Percentiles rank a stretch among this genome's conserved stretches.
Conservation (phyloP, 2,888 invertebrate species). For the Horisme vitalbata region DNA sequence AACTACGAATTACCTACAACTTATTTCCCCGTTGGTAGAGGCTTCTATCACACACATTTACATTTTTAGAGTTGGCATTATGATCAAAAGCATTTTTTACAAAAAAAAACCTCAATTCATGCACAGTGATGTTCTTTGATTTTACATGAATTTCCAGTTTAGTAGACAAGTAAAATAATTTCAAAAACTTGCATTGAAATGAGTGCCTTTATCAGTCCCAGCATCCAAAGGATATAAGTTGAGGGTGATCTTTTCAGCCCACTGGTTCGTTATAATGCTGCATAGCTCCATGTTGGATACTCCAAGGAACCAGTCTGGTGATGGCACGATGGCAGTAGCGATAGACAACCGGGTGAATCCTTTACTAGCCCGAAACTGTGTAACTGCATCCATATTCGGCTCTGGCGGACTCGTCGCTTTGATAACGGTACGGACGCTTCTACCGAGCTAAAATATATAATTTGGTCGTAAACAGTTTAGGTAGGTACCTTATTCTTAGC, state of each 20-base stretch:
- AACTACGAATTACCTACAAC: too few relatives aligned
- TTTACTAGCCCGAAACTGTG: slow-evolving; percentile 62
- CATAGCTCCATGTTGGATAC: slow-evolving; percentile 95
- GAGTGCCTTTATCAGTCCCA: slow-evolving; percentile 95
- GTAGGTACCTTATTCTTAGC: too few relatives aligned
- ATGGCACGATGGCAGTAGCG: slow-evolving; percentile 66
- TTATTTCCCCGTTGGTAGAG: too few relatives aligned
- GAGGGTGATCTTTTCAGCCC: slow-evolving; percentile 90
- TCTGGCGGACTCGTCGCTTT: slow-evolving; percentile 63
- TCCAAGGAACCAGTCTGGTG: slow-evolving; percentile 99
- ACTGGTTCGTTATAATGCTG: slow-evolving; percentile 86
- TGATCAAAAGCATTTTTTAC: too few relatives aligned
- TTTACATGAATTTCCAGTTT: too few relatives aligned
- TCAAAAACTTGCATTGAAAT: slow-evolving; percentile 89
- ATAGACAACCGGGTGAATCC: slow-evolving; percentile 66
- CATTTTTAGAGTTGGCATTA: too few relatives aligned
- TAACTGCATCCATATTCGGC: slow-evolving; percentile 54
- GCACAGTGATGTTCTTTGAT: too few relatives aligned
- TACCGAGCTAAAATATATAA: slow-evolving; percentile 47
- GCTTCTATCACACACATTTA: too few relatives aligned
- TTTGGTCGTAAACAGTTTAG: too few relatives aligned
- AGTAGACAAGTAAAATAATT: too few relatives aligned
- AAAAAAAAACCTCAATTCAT: too few relatives aligned
- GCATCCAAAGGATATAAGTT: slow-evolving; percentile 97
- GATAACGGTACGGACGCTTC: slow-evolving; percentile 63